Conservation (phyloP, 2,797 vertebrate genomes). For the Leucoraja ocellata region DNA sequence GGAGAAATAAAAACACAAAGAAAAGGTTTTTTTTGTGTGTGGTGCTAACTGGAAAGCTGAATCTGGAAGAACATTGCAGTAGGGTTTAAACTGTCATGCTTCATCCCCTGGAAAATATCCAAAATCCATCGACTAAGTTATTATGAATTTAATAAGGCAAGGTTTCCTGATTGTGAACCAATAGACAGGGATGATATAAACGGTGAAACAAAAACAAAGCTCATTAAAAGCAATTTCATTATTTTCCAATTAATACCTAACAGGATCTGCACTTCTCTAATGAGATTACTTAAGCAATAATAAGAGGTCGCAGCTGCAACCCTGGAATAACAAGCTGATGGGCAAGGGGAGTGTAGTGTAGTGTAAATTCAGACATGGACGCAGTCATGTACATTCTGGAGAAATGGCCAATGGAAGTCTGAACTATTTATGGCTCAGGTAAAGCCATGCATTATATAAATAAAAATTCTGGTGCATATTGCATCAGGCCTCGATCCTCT, state of each 20-base stretch:
- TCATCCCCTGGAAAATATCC: neutral
- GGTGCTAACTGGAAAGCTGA: neutral
- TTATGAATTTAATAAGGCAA: neutral
- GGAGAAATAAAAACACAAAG: slow-evolving; percentile 5
- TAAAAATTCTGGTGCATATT: neutral
- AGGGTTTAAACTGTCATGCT: neutral
- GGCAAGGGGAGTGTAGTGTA: neutral
- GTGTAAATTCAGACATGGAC: neutral
- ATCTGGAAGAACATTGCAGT: slow-evolving; percentile 1
- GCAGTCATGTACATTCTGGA: neutral
- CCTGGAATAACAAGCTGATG: neutral
- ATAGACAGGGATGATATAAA: neutral
- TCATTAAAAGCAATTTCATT: neutral
- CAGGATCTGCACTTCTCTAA: neutral
- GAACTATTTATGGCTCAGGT: neutral
- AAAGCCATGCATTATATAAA: neutral
- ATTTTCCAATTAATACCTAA: neutral
- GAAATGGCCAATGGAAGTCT: neutral
- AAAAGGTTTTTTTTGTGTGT: neutral
- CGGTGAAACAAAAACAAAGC: neutral
- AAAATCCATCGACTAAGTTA: neutral
- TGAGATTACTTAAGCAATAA: slow-evolving; percentile 14
- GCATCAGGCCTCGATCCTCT: too few species aligned
- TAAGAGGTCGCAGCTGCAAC: neutral
- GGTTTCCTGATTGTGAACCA: neutral